Conservation (phyloP, 2,797 vertebrate species). For the Crocodylus rhombifer region DNA sequence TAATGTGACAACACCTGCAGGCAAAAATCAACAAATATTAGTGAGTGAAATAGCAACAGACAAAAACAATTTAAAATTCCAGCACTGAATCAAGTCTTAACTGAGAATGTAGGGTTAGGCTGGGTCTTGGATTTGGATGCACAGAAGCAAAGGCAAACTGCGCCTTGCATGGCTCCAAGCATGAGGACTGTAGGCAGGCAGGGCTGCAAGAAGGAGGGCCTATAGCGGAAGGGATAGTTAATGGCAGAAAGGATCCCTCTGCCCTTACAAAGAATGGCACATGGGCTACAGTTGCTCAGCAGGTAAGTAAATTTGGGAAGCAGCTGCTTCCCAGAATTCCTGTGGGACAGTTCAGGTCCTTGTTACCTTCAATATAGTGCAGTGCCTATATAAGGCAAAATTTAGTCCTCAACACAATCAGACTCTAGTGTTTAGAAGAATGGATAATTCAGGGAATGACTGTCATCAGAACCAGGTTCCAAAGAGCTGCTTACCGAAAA, state of each 20-base stretch:
- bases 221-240: fast-evolving
- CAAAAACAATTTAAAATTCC: background rate
- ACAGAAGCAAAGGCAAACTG: background rate
- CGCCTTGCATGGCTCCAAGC: fast-evolving
- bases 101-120: background rate
- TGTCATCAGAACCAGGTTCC: background rate
- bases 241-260: background rate
- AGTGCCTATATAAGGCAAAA: background rate
- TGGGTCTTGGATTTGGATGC: background rate
- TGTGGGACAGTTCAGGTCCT: fast-evolving
- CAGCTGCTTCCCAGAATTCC: background rate
- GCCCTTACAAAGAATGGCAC: background rate
- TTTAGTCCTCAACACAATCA: fast-evolving
- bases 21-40: background rate
- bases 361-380: fast-evolving
- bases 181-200: fast-evolving
- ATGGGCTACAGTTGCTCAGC: background rate
- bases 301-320: fast-evolving
- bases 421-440: background rate
- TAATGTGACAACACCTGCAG: conserved; percentile 81
- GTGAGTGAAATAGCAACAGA: background rate
- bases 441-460: background rate
- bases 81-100: background rate
- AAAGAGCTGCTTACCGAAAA: conserved; percentile 75
- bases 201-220: background rate